Conservation (phyloP, 1,140 invertebrate species). For the Atopsyche davidsoni region DNA sequence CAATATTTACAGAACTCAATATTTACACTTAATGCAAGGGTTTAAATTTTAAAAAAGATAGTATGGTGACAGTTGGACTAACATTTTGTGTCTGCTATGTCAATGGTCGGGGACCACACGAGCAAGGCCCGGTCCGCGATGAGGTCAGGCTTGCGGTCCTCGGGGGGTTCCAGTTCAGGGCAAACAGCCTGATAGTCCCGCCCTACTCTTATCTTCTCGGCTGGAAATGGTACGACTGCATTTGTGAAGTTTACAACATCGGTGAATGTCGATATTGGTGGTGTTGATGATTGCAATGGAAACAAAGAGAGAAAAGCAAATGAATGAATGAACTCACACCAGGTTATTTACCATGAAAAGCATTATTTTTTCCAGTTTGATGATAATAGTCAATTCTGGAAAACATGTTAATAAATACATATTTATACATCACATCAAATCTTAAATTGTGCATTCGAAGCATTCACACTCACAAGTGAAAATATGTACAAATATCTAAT, state of each 20-base stretch:
- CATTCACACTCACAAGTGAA: too few species aligned
- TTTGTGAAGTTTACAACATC: constrained; percentile 40
- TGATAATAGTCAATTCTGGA: too few species aligned
- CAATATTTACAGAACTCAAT: too few species aligned
- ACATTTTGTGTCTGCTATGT: constrained; percentile 83
- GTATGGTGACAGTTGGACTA: too few species aligned
- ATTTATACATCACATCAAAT: too few species aligned
- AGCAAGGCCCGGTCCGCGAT: constrained; percentile 80
- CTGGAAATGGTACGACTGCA: constrained; percentile 60
- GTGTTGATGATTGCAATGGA: constrained; percentile 39
- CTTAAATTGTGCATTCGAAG: too few species aligned
- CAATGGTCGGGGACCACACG: constrained; percentile 89
- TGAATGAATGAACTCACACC: constrained; percentile 21
- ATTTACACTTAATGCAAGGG: too few species aligned
- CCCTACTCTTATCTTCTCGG: constrained; percentile 89
- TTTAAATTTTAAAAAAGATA: too few species aligned
- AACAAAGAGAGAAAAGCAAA: constrained; percentile 44
- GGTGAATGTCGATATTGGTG: constrained; percentile 40
- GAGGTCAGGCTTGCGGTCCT: constrained; percentile 52
- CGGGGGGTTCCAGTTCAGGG: constrained; percentile 64
- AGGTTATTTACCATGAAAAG: constrained; percentile 1
- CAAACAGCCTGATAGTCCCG: constrained; percentile 89
- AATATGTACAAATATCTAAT: too few species aligned
- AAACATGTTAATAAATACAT: too few species aligned
- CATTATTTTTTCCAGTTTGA: too few species aligned